Conservation (phyloP, 2,113 vertebrate species). For the Pteruthius melanotis region DNA sequence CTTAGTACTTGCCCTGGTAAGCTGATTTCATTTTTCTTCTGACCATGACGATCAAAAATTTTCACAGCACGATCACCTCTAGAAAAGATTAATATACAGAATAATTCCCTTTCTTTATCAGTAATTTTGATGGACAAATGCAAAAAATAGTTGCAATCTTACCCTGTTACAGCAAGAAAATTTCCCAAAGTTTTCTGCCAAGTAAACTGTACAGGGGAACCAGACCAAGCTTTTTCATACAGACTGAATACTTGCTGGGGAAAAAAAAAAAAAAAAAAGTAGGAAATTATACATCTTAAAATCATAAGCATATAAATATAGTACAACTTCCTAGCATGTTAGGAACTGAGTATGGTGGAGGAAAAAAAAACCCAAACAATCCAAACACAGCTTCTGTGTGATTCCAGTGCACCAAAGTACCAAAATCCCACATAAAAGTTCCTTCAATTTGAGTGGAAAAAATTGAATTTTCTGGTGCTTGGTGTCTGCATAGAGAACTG, state of each 20-base stretch:
- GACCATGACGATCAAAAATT: slow-evolving; percentile 97
- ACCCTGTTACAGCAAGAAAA: slow-evolving; percentile 94
- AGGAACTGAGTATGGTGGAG: neutral
- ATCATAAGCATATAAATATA: neutral
- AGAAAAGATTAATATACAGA: slow-evolving; percentile 26
- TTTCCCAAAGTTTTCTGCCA: slow-evolving; percentile 95
- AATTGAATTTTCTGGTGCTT: neutral
- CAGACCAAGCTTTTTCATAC: slow-evolving; percentile 81
- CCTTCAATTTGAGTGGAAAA: neutral
- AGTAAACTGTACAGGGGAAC: slow-evolving; percentile 81
- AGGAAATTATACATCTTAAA: neutral
- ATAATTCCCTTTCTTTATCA: neutral
- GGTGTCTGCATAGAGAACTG: neutral
- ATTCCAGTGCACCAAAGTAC: neutral
- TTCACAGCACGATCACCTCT: slow-evolving; percentile 88
- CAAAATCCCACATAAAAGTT: neutral
- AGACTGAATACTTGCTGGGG: slow-evolving; percentile 87
- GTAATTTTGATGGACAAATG: neutral
- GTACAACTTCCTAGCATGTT: neutral
- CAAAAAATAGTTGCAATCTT: slow-evolving; percentile 60
- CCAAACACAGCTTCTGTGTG: neutral
- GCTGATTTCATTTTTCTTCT: slow-evolving; percentile 89
- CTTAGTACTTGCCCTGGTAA: slow-evolving; percentile 83
- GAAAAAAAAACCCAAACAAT: neutral
- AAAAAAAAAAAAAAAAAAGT: slow-evolving; percentile 22